Conservation (phyloP, 1,140 invertebrate species). For the Gonioctena quinquepunctata region DNA sequence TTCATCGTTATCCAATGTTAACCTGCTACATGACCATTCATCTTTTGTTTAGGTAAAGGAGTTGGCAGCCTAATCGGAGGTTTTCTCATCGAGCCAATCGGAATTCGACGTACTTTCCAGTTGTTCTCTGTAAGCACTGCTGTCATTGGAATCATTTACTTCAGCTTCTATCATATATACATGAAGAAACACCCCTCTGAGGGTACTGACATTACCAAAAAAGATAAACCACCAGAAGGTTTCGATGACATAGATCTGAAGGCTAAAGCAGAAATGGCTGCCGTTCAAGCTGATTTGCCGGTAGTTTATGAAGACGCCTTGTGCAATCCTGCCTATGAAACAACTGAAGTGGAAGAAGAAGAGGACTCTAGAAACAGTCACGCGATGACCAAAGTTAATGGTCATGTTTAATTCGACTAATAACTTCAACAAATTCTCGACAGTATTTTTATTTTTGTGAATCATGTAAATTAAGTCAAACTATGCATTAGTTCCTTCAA, state of each 20-base stretch:
- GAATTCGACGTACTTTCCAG: conserved; percentile 73
- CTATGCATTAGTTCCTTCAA: background rate
- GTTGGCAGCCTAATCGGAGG: conserved; percentile 77
- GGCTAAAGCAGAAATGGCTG: conserved; percentile 15
- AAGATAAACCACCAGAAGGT: conserved; percentile 30
- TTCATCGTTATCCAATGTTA: too few relatives aligned
- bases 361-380: conserved; percentile 11
- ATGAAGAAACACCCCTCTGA: conserved; percentile 58
- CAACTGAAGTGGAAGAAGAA: conserved; percentile 42
- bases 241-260: conserved; percentile 33
- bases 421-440: background rate
- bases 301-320: conserved; percentile 43
- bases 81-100: conserved; percentile 74
- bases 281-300: conserved; percentile 29
- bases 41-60: conserved; percentile 72
- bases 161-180: conserved; percentile 69
- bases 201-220: conserved; percentile 39
- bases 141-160: conserved; percentile 70
- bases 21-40: too few relatives aligned
- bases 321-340: conserved; percentile 46
- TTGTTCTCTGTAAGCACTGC: conserved; percentile 68
- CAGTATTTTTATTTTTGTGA: background rate
- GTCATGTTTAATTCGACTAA: background rate
- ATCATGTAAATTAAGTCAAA: background rate
- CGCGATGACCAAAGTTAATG: background rate